phyloP scores from a whole-genome alignment of 1,140 invertebrate species.

The Nylanderia fulva region DNA sequence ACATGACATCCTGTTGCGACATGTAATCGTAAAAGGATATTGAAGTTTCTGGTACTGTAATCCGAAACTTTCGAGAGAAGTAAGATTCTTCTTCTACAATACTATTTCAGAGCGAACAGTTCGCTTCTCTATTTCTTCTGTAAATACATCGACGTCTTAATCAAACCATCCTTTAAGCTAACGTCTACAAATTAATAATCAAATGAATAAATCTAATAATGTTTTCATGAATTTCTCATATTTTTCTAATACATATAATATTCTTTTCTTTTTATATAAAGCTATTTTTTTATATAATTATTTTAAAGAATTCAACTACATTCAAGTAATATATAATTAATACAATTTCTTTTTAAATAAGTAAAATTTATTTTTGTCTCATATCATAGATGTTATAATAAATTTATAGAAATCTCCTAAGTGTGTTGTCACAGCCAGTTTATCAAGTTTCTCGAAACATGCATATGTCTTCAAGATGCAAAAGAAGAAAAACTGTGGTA shows the following conservation, averaged over 20 bases:
- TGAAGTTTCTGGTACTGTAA: slow-evolving; percentile 58
- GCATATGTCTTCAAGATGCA: too few species aligned
- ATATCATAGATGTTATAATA: too few species aligned
- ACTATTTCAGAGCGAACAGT: not conserved
- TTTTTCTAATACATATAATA: not conserved
- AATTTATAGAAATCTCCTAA: too few species aligned
- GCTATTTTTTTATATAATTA: too few species aligned
- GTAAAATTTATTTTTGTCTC: too few species aligned
- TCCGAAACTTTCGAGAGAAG: slow-evolving; percentile 46
- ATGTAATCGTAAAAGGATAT: slow-evolving; percentile 60
- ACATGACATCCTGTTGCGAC: slow-evolving; percentile 54
- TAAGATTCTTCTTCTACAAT: slow-evolving; percentile 42
- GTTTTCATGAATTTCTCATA: not conserved
- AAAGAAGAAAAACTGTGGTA: too few species aligned
- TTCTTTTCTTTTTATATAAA: too few species aligned
- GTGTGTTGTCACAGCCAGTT: too few species aligned
- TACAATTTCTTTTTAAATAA: too few species aligned
- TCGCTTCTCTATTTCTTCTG: slow-evolving; percentile 25
- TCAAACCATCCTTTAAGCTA: not conserved
- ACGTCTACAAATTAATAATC: not conserved
- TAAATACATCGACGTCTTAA: slow-evolving; percentile 18
- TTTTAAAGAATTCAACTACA: not conserved
- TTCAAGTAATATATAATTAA: not conserved
- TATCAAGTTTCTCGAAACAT: too few species aligned
- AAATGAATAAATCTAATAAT: not conserved